These are phyloP conservation scores for Platalea minor DNA, from an alignment of 2,797 vertebrate genomes.

Conservation along the genomic window DNA sequence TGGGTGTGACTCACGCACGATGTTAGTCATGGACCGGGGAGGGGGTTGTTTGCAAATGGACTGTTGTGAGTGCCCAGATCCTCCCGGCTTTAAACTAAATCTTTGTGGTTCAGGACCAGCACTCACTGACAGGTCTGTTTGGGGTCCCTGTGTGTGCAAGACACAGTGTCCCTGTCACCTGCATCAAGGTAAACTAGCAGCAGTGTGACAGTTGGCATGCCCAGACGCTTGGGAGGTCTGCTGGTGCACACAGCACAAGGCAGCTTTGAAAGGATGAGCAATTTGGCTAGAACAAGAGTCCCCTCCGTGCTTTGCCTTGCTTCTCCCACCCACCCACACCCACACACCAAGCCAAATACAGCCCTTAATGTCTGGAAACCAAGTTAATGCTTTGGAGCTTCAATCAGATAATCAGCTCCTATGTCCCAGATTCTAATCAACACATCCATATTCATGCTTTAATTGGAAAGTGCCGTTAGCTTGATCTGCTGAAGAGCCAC, in stretches of 20 bases:
- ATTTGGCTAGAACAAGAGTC: neutral
- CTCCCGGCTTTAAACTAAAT: neutral
- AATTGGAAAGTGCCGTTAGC: constrained; percentile 30
- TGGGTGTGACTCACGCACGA: neutral
- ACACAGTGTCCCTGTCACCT: neutral
- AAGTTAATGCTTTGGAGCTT: constrained; percentile 45
- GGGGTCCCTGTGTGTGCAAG: neutral
- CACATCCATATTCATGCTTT: constrained; percentile 58
- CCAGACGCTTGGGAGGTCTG: neutral
- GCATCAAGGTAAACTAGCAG: neutral
- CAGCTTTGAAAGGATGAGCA: constrained; percentile 30
- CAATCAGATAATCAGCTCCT: constrained; percentile 58
- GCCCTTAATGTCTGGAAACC: constrained; percentile 46
- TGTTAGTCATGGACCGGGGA: neutral
- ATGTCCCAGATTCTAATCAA: constrained; percentile 64
- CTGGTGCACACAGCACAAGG: neutral
- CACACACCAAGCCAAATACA: constrained; percentile 49
- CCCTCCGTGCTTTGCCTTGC: constrained; percentile 35
- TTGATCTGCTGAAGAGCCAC: neutral
- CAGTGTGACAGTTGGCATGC: neutral
- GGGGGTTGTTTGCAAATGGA: neutral
- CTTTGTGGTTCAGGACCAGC: neutral
- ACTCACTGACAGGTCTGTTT: neutral
- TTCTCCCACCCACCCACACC: constrained; percentile 51
- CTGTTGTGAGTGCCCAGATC: neutral